Evolutionary conservation across 2,797 vertebrate species (phyloP).

Genomic region (Macrochelys suwanniensis): DNA sequence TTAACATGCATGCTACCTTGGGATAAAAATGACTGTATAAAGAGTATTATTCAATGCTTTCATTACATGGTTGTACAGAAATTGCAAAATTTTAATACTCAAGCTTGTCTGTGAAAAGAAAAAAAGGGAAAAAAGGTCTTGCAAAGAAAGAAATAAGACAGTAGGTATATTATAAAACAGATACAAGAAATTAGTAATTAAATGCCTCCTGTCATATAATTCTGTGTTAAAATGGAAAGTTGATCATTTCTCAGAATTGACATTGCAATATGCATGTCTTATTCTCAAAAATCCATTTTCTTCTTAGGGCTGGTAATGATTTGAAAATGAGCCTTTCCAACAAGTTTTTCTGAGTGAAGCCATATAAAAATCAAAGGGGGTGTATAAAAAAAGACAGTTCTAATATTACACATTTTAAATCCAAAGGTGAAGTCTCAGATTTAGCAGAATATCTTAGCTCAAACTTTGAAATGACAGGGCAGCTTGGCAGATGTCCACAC

Average conservation of each 20-base stretch:
- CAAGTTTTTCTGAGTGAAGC: neutral
- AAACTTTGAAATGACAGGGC: neutral
- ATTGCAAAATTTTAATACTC: neutral
- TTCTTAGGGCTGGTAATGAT: neutral
- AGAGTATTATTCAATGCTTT: neutral
- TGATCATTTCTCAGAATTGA: neutral
- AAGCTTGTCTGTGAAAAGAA: neutral
- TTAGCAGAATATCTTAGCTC: neutral
- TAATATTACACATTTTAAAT: neutral
- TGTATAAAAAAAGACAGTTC: neutral
- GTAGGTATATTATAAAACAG: neutral
- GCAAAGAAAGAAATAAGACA: neutral
- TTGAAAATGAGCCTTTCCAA: conserved; percentile 29
- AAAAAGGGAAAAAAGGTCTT: neutral
- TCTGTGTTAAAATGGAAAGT: neutral
- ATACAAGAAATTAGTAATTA: neutral
- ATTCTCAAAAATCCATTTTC: neutral
- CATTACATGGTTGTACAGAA: neutral
- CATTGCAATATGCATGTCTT: neutral
- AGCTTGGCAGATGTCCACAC: neutral
- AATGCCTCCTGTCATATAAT: neutral
- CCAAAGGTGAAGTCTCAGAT: rapidly evolving
- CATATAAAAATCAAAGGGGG: conserved; percentile 21
- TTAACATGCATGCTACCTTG: neutral
- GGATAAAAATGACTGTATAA: neutral